These are phyloP conservation scores for Brevipalpus yothersi DNA, from an alignment of 1,140 invertebrate species.

Conservation along the genomic window DNA sequence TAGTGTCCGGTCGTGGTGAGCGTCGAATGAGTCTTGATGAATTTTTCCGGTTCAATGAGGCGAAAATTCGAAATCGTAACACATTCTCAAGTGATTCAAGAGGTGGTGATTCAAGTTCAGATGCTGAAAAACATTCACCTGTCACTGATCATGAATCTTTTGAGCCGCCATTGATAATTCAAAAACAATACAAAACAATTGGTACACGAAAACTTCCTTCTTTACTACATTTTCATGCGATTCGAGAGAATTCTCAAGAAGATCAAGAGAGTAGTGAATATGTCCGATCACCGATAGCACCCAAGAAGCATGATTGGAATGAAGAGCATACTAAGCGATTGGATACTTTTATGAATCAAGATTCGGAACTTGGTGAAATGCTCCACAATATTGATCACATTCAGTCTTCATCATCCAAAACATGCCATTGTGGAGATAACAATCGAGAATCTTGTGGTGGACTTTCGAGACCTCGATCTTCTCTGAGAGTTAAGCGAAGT, in stretches of 20 bases:
- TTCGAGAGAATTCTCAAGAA: conserved; percentile 3
- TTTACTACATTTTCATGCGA: background rate
- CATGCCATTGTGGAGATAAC: background rate
- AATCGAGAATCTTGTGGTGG: background rate
- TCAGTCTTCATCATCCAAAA: background rate
- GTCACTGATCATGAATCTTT: background rate
- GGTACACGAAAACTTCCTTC: background rate
- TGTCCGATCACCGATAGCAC: background rate
- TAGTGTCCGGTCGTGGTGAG: background rate
- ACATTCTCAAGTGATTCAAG: background rate
- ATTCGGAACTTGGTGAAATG: background rate
- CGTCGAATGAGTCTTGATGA: conserved; percentile 25
- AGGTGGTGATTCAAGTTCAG: background rate
- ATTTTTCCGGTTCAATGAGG: conserved; percentile 38
- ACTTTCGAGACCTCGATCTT: background rate
- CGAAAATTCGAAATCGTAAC: background rate
- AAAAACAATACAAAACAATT: no score
- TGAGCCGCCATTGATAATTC: background rate
- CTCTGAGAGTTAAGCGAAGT: background rate
- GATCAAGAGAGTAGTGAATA: background rate
- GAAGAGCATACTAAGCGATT: background rate
- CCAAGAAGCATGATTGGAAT: background rate
- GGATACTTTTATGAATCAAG: background rate
- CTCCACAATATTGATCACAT: conserved; percentile 1
- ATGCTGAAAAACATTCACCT: background rate